Percentiles rank a stretch among this genome's conserved stretches.
Conservation (phyloP, 1,140 invertebrate genomes). For the Hyles euphorbiae region DNA sequence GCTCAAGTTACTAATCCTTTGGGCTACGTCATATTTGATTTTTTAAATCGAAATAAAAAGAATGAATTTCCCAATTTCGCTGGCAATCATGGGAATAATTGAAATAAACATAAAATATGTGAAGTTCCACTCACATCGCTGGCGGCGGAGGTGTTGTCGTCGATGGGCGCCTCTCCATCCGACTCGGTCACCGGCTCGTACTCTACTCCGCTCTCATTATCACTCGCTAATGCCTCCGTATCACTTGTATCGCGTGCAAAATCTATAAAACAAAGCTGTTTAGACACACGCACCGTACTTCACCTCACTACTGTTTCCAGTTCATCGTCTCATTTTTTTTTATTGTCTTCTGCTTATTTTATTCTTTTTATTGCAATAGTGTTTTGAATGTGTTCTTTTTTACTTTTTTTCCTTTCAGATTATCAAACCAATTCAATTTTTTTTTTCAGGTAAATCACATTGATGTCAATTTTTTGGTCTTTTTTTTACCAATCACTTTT, state of each 20-base stretch:
- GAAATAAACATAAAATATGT: conserved; percentile 1
- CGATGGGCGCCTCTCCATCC: conserved; percentile 37
- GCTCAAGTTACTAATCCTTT: too few species aligned
- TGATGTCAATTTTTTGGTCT: conserved; percentile 5
- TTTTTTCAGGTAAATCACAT: background rate
- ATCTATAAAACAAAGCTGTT: conserved; percentile 60
- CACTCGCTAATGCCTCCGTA: conserved; percentile 43
- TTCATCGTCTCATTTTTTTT: conserved; percentile 9
- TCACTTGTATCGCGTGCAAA: conserved; percentile 70
- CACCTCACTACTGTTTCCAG: conserved; percentile 12
- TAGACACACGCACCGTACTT: conserved; percentile 28
- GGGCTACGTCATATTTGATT: too few species aligned
- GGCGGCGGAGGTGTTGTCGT: conserved; percentile 43
- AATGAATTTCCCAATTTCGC: too few species aligned
- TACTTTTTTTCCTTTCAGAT: background rate
- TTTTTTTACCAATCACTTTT: conserved; percentile 6
- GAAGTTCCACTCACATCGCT: conserved; percentile 51
- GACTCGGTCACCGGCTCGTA: conserved; percentile 48
- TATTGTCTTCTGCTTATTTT: conserved; percentile 14
- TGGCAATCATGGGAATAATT: too few species aligned
- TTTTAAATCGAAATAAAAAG: too few species aligned
- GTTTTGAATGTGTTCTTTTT: conserved; percentile 2
- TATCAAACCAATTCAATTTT: conserved; percentile 8
- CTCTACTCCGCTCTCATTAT: conserved; percentile 36
- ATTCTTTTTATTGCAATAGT: conserved; percentile 3